These are phyloP conservation scores for Micrasema longulum DNA, from an alignment of 1,140 invertebrate species.

Conservation along the genomic window DNA sequence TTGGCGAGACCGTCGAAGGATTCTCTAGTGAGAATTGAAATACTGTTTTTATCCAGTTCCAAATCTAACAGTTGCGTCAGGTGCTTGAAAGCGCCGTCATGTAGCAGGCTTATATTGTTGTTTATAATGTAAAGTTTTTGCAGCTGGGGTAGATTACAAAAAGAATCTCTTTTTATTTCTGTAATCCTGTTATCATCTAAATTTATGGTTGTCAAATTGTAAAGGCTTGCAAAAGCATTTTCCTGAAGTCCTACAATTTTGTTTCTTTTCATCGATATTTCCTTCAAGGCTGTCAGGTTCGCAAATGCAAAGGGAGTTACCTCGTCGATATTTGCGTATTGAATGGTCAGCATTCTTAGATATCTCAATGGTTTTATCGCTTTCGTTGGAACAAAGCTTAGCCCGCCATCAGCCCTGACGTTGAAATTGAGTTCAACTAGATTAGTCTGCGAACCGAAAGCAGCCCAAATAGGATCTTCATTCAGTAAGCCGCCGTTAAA, in stretches of 20 bases:
- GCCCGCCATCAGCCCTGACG: slow-evolving; percentile 72
- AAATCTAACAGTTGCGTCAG: slow-evolving; percentile 74
- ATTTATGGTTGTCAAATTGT: slow-evolving; percentile 73
- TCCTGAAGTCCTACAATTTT: slow-evolving; percentile 73
- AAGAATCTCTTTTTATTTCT: slow-evolving; percentile 77
- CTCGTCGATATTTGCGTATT: slow-evolving; percentile 77
- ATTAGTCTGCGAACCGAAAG: slow-evolving; percentile 78
- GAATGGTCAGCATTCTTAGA: slow-evolving; percentile 74
- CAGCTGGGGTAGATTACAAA: slow-evolving; percentile 77
- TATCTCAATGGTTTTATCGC: slow-evolving; percentile 74
- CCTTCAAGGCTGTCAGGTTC: slow-evolving; percentile 74
- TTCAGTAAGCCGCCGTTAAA: slow-evolving; percentile 73
- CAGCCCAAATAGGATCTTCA: slow-evolving; percentile 76
- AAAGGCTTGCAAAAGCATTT: slow-evolving; percentile 77
- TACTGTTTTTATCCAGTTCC: slow-evolving; percentile 77
- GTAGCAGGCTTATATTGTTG: slow-evolving; percentile 80
- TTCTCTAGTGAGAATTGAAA: slow-evolving; percentile 75
- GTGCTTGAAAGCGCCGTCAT: slow-evolving; percentile 78
- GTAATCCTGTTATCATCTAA: slow-evolving; percentile 78
- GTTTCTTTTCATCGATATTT: slow-evolving; percentile 76
- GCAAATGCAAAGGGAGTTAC: slow-evolving; percentile 77
- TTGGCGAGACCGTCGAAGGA: slow-evolving; percentile 77
- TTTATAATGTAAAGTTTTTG: slow-evolving; percentile 74
- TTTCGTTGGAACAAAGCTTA: slow-evolving; percentile 77
- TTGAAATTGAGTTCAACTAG: slow-evolving; percentile 77